Conservation (phyloP, 2,113 vertebrate species). For the Ammodytes dubius region DNA sequence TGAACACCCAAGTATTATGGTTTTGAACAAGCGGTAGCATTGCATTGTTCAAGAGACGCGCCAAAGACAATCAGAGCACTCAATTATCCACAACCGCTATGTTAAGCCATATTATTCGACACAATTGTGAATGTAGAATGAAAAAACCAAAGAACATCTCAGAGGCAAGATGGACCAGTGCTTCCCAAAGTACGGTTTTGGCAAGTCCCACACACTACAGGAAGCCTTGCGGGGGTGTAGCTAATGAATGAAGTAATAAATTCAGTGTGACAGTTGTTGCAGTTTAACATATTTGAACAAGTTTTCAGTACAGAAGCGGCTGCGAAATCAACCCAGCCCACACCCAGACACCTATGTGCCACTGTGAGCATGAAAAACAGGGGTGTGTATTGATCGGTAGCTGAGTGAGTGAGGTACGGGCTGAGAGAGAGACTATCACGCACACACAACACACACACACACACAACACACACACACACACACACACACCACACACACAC, state of each 20-base stretch:
- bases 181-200: constrained; percentile 22
- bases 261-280: constrained; percentile 22
- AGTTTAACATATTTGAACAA: constrained; percentile 30
- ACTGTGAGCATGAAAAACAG: constrained; percentile 28
- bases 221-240: constrained; percentile 1
- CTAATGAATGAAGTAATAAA: constrained; percentile 37
- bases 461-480: no score
- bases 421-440: constrained; percentile 12
- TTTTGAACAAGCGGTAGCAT: constrained; percentile 36
- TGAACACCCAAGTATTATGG: constrained; percentile 64
- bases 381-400: constrained; percentile 37
- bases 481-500: not conserved
- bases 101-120: constrained; percentile 60
- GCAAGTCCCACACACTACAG: not conserved
- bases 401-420: constrained; percentile 1
- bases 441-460: no score
- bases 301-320: constrained; percentile 7
- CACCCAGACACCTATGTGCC: constrained; percentile 1
- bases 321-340: not conserved
- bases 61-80: constrained; percentile 70
- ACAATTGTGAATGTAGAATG: constrained; percentile 38
- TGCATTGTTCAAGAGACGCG: constrained; percentile 53
- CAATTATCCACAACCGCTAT: constrained; percentile 65
- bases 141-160: constrained; percentile 46
- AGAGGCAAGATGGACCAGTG: constrained; percentile 20